phyloP scores from a whole-genome alignment of 2,888 invertebrate species.

The Nebria brevicollis region DNA sequence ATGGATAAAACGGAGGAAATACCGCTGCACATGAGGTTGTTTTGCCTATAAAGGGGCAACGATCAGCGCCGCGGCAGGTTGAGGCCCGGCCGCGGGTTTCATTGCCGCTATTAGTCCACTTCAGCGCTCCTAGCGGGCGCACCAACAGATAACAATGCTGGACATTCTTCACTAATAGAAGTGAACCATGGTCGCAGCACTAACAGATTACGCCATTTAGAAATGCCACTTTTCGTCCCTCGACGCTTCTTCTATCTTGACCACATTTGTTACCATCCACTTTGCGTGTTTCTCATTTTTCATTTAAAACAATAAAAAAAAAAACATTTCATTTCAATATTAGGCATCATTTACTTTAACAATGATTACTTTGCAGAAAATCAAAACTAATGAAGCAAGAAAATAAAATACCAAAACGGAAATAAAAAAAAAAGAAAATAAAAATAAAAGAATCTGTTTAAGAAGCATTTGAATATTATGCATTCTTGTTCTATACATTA shows the following conservation, averaged over 20 bases:
- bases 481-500: neutral
- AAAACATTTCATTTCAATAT: too few species aligned
- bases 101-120: slow-evolving; percentile 58
- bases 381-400: too few species aligned
- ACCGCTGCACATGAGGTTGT: neutral
- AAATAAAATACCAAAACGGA: too few species aligned
- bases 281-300: slow-evolving; percentile 7
- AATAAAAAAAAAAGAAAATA: too few species aligned
- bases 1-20: slow-evolving; percentile 16
- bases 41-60: slow-evolving; percentile 2
- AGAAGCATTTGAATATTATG: neutral
- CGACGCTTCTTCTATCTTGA: neutral
- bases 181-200: slow-evolving; percentile 52
- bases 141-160: slow-evolving; percentile 55
- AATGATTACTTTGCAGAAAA: too few species aligned
- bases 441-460: neutral
- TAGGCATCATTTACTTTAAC: too few species aligned
- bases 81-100: slow-evolving; percentile 18
- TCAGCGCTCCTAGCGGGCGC: slow-evolving; percentile 53
- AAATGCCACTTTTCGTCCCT: slow-evolving; percentile 24
- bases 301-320: too few species aligned
- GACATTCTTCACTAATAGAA: slow-evolving; percentile 61
- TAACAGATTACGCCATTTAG: slow-evolving; percentile 60
- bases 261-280: neutral
- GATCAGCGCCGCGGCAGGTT: neutral